Evolutionary conservation across 2,797 vertebrate species (phyloP).

Genomic region (Scolopax rusticola): DNA sequence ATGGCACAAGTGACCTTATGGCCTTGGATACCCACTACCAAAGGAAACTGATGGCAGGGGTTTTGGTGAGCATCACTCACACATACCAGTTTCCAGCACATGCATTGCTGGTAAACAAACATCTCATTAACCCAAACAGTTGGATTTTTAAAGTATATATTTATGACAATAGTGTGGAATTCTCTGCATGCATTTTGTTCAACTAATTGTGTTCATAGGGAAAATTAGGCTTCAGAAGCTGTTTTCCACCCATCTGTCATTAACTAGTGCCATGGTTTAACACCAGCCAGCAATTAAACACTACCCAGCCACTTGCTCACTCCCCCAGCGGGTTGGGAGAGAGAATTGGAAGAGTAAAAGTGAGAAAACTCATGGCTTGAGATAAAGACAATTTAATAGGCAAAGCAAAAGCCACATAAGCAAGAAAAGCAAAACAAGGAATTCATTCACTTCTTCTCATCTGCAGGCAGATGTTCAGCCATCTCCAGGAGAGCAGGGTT

Average conservation of each 20-base stretch:
- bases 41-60: neutral
- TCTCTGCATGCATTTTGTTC: neutral
- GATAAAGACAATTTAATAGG: neutral
- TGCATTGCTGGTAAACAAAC: neutral
- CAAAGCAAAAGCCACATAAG: neutral
- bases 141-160: neutral
- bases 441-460: neutral
- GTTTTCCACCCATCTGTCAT: neutral
- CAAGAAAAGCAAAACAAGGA: neutral
- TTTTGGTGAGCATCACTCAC: neutral
- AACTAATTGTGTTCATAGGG: neutral
- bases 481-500: neutral
- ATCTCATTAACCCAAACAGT: neutral
- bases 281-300: neutral
- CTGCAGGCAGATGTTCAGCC: neutral
- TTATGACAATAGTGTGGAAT: neutral
- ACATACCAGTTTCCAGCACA: rapidly evolving
- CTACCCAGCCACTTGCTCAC: neutral
- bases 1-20: neutral
- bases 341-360: neutral
- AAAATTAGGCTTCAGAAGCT: neutral
- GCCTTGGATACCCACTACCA: neutral
- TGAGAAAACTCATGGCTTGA: neutral
- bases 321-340: neutral
- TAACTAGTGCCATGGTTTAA: neutral